Percentiles rank a stretch among this genome's conserved stretches.
Conservation (phyloP, 1,140 invertebrate genomes). For the Tetragonula clypearis region DNA sequence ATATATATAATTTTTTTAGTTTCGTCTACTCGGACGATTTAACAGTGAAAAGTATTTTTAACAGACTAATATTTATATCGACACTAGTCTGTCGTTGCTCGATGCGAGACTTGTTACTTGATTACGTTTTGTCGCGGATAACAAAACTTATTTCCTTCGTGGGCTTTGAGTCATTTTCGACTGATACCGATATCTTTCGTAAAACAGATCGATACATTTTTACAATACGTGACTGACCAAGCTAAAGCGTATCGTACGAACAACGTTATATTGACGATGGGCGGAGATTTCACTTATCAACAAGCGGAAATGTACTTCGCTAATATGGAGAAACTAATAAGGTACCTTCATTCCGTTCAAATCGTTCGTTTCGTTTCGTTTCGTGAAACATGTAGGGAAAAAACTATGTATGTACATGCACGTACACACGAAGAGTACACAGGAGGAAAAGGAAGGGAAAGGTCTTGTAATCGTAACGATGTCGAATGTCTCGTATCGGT, state of each 20-base stretch:
- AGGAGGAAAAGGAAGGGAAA: slow-evolving; percentile 21
- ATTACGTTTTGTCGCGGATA: no score
- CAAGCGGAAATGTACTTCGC: slow-evolving; percentile 92
- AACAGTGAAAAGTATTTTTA: no score
- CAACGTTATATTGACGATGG: slow-evolving; percentile 95
- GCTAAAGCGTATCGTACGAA: slow-evolving; percentile 84
- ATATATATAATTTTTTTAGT: no score
- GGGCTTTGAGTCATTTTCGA: not conserved
- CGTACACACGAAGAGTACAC: not conserved
- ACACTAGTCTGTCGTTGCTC: not conserved
- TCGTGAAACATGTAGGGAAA: no score
- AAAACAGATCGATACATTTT: slow-evolving; percentile 65
- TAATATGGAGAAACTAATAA: slow-evolving; percentile 95
- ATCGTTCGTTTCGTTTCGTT: not conserved
- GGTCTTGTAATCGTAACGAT: not conserved
- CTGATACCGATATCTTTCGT: slow-evolving; percentile 36
- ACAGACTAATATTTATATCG: no score
- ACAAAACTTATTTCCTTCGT: no score
- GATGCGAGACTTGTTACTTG: not conserved
- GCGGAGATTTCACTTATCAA: slow-evolving; percentile 95
- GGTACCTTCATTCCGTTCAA: slow-evolving; percentile 79
- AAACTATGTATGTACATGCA: no score
- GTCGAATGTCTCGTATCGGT: slow-evolving; percentile 20
- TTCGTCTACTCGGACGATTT: no score
- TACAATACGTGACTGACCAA: slow-evolving; percentile 76